phyloP scores from a whole-genome alignment of 2,113 vertebrate species.

The Gopherus flavomarginatus region DNA sequence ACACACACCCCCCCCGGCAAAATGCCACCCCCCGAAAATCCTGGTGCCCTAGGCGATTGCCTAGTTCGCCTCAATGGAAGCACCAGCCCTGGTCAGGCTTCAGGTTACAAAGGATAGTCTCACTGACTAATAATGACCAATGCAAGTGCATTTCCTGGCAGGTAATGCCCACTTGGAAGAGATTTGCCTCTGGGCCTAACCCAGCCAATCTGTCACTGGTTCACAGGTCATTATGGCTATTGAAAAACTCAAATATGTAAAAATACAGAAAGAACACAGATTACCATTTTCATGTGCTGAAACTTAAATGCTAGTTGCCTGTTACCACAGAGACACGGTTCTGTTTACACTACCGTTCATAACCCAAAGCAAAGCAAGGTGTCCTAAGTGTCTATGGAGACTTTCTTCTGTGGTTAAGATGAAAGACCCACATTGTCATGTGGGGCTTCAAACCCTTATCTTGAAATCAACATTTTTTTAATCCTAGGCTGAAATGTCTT shows the following conservation, averaged over 20 bases:
- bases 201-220: too few species aligned
- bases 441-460: neutral
- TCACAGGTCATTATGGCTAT: neutral
- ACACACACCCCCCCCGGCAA: too few species aligned
- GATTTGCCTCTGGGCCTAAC: neutral
- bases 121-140: neutral
- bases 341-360: neutral
- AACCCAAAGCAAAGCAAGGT: neutral
- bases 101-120: constrained; percentile 43
- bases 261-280: neutral
- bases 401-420: neutral
- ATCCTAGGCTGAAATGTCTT: neutral
- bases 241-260: neutral
- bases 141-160: neutral
- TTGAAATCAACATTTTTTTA: neutral
- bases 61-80: too few species aligned
- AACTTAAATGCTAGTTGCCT: neutral
- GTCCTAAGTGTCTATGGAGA: neutral
- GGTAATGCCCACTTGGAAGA: neutral
- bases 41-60: too few species aligned
- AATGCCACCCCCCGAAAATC: too few species aligned
- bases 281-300: neutral
- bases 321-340: neutral
- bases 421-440: neutral
- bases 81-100: neutral